These are phyloP conservation scores for Aspidapion aeneum DNA, from an alignment of 2,888 invertebrate species.

Conservation along the genomic window DNA sequence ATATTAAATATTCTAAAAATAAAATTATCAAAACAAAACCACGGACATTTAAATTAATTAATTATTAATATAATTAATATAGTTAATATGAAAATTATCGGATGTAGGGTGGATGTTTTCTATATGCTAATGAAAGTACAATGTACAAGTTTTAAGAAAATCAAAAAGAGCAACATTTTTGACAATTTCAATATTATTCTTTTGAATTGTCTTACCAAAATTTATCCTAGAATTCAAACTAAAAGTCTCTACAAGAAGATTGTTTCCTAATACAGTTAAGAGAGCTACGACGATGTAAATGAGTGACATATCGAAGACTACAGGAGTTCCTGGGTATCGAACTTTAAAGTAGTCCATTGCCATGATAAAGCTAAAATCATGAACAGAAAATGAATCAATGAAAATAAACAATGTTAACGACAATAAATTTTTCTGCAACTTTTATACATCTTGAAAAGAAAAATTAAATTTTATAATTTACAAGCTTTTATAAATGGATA, in stretches of 20 bases:
- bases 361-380: conserved; percentile 83
- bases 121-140: too few relatives aligned
- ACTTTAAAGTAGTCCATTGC: conserved; percentile 90
- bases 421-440: not conserved
- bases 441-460: not conserved
- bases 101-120: too few relatives aligned
- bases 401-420: not conserved
- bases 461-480: too few relatives aligned
- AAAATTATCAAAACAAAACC: too few relatives aligned
- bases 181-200: too few relatives aligned
- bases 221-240: conserved; percentile 80
- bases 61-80: too few relatives aligned
- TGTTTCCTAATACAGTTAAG: conserved; percentile 81
- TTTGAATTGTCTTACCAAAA: conserved; percentile 81
- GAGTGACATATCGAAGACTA: conserved; percentile 90
- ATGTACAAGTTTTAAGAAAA: too few relatives aligned
- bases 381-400: conserved; percentile 13
- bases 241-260: conserved; percentile 77
- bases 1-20: conserved; percentile 5
- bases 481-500: too few relatives aligned
- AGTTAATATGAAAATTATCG: too few relatives aligned
- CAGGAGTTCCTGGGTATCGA: conserved; percentile 78
- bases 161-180: too few relatives aligned
- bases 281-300: conserved; percentile 90
- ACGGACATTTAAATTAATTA: too few relatives aligned